Conservation (phyloP, 2,113 vertebrate species). For the Ciconia maguari region DNA sequence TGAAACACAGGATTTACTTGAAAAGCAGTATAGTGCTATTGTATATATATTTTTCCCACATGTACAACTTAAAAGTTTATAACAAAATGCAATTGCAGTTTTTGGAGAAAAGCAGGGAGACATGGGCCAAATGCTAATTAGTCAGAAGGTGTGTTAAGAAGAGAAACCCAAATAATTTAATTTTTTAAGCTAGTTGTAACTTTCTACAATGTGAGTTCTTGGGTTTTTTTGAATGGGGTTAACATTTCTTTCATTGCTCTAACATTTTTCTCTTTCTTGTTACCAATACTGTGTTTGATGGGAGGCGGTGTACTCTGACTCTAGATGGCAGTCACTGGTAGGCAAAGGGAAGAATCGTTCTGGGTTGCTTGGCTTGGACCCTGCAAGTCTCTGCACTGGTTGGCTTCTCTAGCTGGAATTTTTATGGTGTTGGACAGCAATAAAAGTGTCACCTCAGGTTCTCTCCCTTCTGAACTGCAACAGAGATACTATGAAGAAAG, state of each 20-base stretch:
- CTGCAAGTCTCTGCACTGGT: not conserved
- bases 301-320: not conserved
- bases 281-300: not conserved
- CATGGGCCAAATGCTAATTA: not conserved
- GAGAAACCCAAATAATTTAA: not conserved
- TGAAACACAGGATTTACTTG: not conserved
- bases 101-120: not conserved
- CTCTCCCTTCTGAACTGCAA: not conserved
- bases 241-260: not conserved
- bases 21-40: not conserved
- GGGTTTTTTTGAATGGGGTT: not conserved
- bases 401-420: not conserved
- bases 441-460: not conserved
- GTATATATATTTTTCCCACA: not conserved
- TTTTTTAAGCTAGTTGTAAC: not conserved
- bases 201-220: not conserved
- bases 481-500: not conserved
- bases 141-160: not conserved
- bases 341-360: not conserved
- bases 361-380: not conserved
- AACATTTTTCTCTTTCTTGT: not conserved
- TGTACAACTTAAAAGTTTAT: not conserved
- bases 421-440: not conserved
- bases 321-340: slow-evolving; percentile 47
- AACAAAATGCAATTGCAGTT: not conserved